Base-by-base conservation (phyloP, 2,888 invertebrate genomes). In the Scaptomyza cyrtandrae region DNA sequence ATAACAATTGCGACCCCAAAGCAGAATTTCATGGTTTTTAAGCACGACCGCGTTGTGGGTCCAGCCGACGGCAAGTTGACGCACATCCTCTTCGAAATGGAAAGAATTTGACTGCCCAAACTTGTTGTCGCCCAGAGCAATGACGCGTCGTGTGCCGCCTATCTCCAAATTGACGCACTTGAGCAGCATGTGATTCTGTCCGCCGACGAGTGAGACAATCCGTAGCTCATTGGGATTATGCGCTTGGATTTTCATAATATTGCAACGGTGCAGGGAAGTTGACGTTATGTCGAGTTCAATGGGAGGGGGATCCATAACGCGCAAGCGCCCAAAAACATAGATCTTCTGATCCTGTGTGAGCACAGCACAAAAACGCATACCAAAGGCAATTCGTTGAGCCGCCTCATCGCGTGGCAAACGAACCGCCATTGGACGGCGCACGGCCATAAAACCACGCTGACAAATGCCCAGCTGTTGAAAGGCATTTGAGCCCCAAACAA, bases 401-500 rank as follows among this genome's bases (percentile, higher is more conserved):
- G 65, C 60, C 78, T 92, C 91, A 27, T 89, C 90, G 0, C 89
- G 88, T 0, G 91, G 92, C 33, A 92, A 53, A 14, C 74, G 77
- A 46, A 92, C 81, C 0, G 80, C 76, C 70, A 91, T 75, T n/a
- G 92, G 92, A 9, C 86, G 75, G 4, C 89, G 86, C 9, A 92
- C 92, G 6, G 90, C 80, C 35, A 81, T 83, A 49, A 92, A 92
- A 11, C 91, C 91, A 1, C 91, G 89, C 55, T 91, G 90, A 89
- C 93, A 94, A 33, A 95, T 92, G 13, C 97, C 97, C 57, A 97
- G 92, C 89, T 97, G 97, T 19, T 96, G 96, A 90, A 95, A 95
- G 68, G 93, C 93, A 90, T 97, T 97, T 24, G 96, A 96, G 6
- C 98, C 97, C 97, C 97, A 97, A 3, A 95, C 95, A 92, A 95